Evolutionary conservation across 2,888 invertebrate species (phyloP).

Genomic region (Ectemnius continuus): DNA sequence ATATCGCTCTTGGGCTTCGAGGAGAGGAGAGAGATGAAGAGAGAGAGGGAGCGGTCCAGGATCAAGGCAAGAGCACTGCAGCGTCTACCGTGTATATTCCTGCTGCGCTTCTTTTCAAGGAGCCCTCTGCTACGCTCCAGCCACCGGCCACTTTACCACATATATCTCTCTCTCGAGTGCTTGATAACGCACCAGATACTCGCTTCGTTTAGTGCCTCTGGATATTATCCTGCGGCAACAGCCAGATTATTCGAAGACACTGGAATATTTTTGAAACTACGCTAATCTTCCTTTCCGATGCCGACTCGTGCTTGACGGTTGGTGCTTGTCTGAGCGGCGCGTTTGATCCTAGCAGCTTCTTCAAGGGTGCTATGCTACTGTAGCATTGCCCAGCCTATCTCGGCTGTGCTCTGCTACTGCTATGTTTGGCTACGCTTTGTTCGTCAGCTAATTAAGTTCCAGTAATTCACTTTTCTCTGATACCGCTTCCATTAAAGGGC

Average conservation of each 20-base stretch:
- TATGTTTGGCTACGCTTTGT: too few relatives aligned
- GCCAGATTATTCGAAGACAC: background rate
- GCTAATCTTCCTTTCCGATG: background rate
- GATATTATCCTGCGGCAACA: background rate
- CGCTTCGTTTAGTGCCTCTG: conserved; percentile 11
- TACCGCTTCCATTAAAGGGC: too few relatives aligned
- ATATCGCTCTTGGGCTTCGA: conserved; percentile 54
- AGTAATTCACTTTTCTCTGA: too few relatives aligned
- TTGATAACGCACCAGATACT: conserved; percentile 52
- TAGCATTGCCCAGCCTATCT: too few relatives aligned
- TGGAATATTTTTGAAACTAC: conserved; percentile 4
- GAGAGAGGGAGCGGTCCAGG: conserved; percentile 6
- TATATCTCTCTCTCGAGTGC: conserved; percentile 47
- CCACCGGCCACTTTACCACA: conserved; percentile 35
- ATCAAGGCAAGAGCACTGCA: conserved; percentile 23
- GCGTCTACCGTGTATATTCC: conserved; percentile 32
- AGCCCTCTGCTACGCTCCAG: conserved; percentile 21
- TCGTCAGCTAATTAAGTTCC: too few relatives aligned
- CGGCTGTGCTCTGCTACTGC: too few relatives aligned
- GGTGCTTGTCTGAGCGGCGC: too few relatives aligned
- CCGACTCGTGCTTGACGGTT: too few relatives aligned
- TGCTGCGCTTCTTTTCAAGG: conserved; percentile 20
- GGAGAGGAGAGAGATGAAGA: conserved; percentile 32
- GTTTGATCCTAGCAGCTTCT: too few relatives aligned
- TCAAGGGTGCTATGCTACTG: too few relatives aligned